Conservation (phyloP, 1,140 invertebrate genomes). For the Papilio xuthus region DNA sequence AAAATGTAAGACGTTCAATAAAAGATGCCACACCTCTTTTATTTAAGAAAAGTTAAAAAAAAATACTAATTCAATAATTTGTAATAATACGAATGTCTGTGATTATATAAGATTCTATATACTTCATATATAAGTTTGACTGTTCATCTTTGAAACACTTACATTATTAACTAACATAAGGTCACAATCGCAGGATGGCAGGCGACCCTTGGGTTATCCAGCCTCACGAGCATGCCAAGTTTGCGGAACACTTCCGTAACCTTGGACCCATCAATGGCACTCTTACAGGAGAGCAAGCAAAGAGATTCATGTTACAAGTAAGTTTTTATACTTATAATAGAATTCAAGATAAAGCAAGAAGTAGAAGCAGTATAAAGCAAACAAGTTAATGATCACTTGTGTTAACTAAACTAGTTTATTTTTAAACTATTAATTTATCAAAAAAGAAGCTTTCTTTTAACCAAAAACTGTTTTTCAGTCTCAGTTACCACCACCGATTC, state of each 20-base stretch:
- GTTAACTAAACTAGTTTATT: no score
- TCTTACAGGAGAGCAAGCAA: constrained; percentile 96
- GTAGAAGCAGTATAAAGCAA: no score
- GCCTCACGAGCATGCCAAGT: constrained; percentile 92
- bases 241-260: constrained; percentile 95
- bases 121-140: no score
- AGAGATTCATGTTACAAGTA: constrained; percentile 94
- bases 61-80: no score
- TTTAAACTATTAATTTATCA: no score
- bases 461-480: constrained; percentile 81
- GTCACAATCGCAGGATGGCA: constrained; percentile 56
- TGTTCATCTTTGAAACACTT: neutral
- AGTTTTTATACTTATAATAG: neutral
- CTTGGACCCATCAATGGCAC: constrained; percentile 94
- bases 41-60: no score
- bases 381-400: no score
- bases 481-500: constrained; percentile 91
- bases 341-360: no score
- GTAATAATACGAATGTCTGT: no score
- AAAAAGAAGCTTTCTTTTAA: no score
- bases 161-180: neutral
- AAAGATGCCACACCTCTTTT: neutral
- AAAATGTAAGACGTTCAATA: neutral
- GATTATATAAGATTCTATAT: no score
- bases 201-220: constrained; percentile 94